phyloP scores from a whole-genome alignment of 1,140 invertebrate genomes.

The Musca vetustissima region DNA sequence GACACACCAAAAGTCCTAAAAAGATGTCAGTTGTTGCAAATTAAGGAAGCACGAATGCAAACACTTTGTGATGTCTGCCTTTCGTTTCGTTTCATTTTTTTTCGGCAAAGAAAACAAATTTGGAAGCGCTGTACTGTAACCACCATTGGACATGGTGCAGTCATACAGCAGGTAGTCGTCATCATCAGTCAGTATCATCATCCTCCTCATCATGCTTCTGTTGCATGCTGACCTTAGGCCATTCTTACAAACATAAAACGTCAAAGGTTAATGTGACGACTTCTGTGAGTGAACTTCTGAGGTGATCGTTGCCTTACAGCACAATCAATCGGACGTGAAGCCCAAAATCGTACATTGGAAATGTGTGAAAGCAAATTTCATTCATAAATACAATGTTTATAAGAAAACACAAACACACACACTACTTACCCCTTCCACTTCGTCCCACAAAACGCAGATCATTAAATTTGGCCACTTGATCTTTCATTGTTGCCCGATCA shows the following conservation, averaged over 20 bases:
- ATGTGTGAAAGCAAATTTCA: slow-evolving; percentile 1
- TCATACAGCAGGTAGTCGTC: background rate
- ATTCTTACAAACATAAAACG: background rate
- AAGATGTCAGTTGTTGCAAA: slow-evolving; percentile 14
- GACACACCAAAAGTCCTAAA: slow-evolving; percentile 6
- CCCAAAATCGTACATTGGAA: background rate
- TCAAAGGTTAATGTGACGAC: slow-evolving; percentile 32
- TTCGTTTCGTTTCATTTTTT: background rate
- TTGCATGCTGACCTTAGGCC: slow-evolving; percentile 26
- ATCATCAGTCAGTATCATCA: background rate
- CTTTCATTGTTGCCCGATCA: slow-evolving; percentile 89
- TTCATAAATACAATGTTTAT: background rate
- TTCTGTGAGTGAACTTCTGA: slow-evolving; percentile 33
- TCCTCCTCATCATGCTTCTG: background rate
- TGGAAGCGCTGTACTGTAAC: slow-evolving; percentile 23
- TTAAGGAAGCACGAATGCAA: too few species aligned
- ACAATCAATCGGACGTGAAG: background rate
- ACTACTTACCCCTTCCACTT: slow-evolving; percentile 90
- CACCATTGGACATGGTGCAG: background rate
- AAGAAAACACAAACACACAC: slow-evolving; percentile 28
- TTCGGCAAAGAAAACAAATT: slow-evolving; percentile 18
- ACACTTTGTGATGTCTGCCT: background rate
- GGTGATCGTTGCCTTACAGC: background rate
- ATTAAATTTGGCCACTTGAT: slow-evolving; percentile 95
- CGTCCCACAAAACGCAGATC: slow-evolving; percentile 95